Evolutionary conservation across 1,140 invertebrate species (phyloP).

Genomic region (Maconellicoccus hirsutus): DNA sequence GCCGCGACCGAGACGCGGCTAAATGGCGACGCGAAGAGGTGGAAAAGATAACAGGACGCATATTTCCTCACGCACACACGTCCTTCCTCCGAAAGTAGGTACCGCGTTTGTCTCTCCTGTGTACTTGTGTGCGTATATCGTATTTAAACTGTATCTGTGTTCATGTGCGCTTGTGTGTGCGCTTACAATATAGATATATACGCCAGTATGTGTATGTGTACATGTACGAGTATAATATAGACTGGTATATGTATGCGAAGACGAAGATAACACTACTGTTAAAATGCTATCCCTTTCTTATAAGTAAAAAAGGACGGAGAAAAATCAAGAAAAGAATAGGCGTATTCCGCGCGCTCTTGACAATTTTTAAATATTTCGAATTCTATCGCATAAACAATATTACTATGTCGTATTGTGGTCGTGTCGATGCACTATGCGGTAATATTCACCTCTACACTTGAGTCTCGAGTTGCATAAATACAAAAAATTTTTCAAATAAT

Average conservation of each 20-base stretch:
- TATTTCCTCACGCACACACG: slow-evolving; percentile 2
- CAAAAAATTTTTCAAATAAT: no score
- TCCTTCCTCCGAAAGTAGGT: neutral
- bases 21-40: neutral
- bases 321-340: neutral
- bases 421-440: no score
- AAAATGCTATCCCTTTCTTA: no score
- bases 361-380: neutral
- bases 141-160: no score
- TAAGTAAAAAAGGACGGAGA: neutral
- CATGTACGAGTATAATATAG: no score
- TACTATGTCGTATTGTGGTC: neutral
- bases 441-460: no score
- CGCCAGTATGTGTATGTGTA: no score
- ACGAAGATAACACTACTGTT: neutral
- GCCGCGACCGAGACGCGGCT: neutral
- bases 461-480: no score
- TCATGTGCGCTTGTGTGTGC: no score
- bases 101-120: neutral
- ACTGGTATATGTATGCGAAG: no score
- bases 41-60: slow-evolving; percentile 7
- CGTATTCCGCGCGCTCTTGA: neutral
- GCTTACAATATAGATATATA: no score
- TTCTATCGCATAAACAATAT: neutral
- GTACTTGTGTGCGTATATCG: neutral